Base-by-base conservation (phyloP, 1,140 invertebrate species). In the Marisa cornuarietis region DNA sequence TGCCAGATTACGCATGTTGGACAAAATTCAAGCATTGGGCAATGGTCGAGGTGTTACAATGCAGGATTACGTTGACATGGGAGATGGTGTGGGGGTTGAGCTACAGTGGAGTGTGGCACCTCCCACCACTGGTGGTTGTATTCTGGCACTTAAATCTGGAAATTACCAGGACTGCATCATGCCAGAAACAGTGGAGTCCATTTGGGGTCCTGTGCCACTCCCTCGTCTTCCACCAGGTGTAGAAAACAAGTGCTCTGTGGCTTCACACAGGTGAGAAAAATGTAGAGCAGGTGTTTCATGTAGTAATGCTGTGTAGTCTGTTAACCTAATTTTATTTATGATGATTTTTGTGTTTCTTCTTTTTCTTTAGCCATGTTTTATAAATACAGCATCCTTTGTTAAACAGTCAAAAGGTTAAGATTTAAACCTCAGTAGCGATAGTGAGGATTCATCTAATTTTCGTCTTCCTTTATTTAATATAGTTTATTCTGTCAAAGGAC, bases 131-230 rank as follows among this genome's bases (percentile, higher is more conserved):
- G 87, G 87, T 24, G 85, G 85, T 7, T 88, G 83, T 78, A 80
- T 83, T 18, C 74, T 85, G 9, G 72, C 79, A 20, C 71, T 87
- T 63, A 81, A 82, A 42, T 77, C 75, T 18, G 87, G 82, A 10
- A 73, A 83, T 7, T 91, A 87, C 84, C 83, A 89, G 65, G 82
- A 83, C 49, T 90, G 87, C 81, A 87, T 88, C 20, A 90, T 91
- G 85, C 90, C 90, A 49, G 87, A 89, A 79, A 82, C 87, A 52
- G 84, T 88, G 49, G 85, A 89, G 61, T 85, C 88, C 78, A 87
- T 90, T 83, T 91, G 89, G 89, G 89, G 89, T 65, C 89, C 89
- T 16, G 86, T 90, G 49, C 88, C 90, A 1, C 83, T 91, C 71
- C 85, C 84, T 52, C 81, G 83, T 72, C 76, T 90, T 62, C 88